Evolutionary conservation across 2,888 invertebrate genomes (phyloP), one percentile per base, ranked within the genome.

Genomic region (Synergus itoensis): DNA sequence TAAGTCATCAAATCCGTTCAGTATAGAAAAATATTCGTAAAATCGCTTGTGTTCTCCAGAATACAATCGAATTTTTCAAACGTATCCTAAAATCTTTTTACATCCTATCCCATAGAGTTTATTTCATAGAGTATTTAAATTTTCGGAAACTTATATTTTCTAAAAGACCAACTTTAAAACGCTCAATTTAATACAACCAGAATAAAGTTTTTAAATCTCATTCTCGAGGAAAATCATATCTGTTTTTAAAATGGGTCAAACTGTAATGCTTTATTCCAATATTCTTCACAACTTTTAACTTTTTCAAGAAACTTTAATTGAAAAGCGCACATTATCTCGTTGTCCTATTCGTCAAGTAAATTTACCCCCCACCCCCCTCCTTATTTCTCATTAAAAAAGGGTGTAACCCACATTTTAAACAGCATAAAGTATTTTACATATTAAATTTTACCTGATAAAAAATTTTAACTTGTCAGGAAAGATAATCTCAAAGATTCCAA

Each of bases 251-350:
- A 8, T 16, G 48, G 48, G 48, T 69, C 45, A 69, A 69, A 69
- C 69, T 45, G 41, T 65, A 53, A n/a, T 8, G n/a, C 53, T n/a
- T 69, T 48, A 43, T 48, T 14, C 69, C 4, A 11, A n/a, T 7
- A 53, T 53, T 53, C 53, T 53, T 9, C 18, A 21, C 45, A 28
- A 69, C 69, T 69, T 69, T 69, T 28, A 69, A 69, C 45, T 69
- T 16, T 69, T 21, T 16, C 36, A 48, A 69, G 48, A 69, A 69
- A 57, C 28, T 69, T 69, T 69, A 69, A 69, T 69, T 69, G 48
- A 69, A 69, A 69, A 69, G 45, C 28, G 28, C 28, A 69, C 45
- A 28, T 48, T 69, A 69, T 69, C 48, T 69, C n/a, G 14, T 28
- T n/a, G 36, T 7, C 48, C 43, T 69, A 69, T 69, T 48, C 21